Base-by-base conservation (phyloP, 2,888 invertebrate genomes). In the Eupithecia abbreviata region DNA sequence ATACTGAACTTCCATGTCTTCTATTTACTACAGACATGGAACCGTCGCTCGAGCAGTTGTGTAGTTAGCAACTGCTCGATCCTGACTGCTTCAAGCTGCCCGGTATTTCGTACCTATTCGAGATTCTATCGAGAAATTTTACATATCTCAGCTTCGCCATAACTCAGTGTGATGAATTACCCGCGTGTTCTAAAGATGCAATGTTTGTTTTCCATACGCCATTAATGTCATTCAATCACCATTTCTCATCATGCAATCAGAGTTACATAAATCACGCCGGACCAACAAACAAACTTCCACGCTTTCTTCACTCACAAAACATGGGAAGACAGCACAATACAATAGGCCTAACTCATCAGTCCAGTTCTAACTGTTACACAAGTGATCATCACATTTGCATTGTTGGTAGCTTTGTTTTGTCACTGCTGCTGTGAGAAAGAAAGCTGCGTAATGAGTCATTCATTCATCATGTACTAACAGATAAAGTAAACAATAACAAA, bases 301-400 rank as follows among this genome's bases (percentile, higher is more conserved):
- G 84, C 83, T 85, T 84, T 84, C 84, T 83, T 81, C 72, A 75
- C 13, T 47, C 72, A 41, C 51, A 79, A 81, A 77, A 79, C 82
- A 84, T 84, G 84, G 82, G 84, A 85, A 84, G 72, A 80, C 30
- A 71, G 47, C 73, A 81, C 80, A 79, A 79, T 78, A 81, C 80
- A 79, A 79, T 79, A 81, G 77, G 74, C 74, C 73, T 77, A 75
- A 66, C 66, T 75, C 75, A 79, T 72, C 72, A 76, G 72, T 79
- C 73, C 71, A 77, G 66, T 70, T 72, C 72, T 71, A 74, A 73
- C 69, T 73, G 74, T 76, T 79, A 69, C 69, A 75, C 73, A 80
- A 76, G 70, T 73, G 68, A 51, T 74, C 71, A 72, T 66, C 69
- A 49, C 69, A 62, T 69, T 69, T 18, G 71, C 15, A 74, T 73